Base-by-base conservation (phyloP, 2,113 vertebrate species). In the Lampris megalopsis region DNA sequence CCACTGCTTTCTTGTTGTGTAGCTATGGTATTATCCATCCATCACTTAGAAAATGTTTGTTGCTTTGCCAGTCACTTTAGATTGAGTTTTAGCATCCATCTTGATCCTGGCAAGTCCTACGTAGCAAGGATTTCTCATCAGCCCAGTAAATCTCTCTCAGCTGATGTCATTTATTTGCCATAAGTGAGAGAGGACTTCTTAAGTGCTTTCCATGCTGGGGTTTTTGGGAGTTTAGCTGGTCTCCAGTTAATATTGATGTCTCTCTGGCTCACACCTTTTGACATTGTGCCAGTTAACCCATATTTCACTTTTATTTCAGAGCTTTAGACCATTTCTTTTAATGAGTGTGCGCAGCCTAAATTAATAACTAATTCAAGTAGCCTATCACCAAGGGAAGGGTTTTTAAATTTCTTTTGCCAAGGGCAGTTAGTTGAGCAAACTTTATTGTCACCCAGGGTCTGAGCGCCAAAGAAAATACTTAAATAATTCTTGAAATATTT, bases 161-260 rank as follows among this genome's bases (percentile, higher is more conserved):
- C 48, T 59, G 58, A 71, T 68, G 13, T 72, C 52, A 63, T 71
- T 62, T 62, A 8, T 62, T 68, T 70, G 56, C 56, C 50, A 47
- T 10, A 50, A 71, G n/a, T 59, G 24, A 71, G 43, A 11, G 63
- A 24, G 63, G 50, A 41, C 9, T 13, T 53, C 11, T 53, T 38
- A 36, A 60, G 9, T 36, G 38, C 35, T 52, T 73, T 59, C 35
- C 24, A 60, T 66, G 42, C 8, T 6, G 9, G 24, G 4, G 42
- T 35, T 36, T 43, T 54, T 36, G 36, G 57, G 69, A 73, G 62
- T 83, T 83, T 57, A 75, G 60, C 67, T 61, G 69, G 60, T 9
- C 50, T 73, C 72, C 53, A 81, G 53, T 68, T 86, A 89, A 90
- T 87, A 87, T 76, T 80, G 69, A 88, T 73, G 74, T 84, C 76